These are phyloP conservation scores for Drosophila aff. DNA, from an alignment of 1,140 invertebrate genomes.

Conservation along the genomic window DNA sequence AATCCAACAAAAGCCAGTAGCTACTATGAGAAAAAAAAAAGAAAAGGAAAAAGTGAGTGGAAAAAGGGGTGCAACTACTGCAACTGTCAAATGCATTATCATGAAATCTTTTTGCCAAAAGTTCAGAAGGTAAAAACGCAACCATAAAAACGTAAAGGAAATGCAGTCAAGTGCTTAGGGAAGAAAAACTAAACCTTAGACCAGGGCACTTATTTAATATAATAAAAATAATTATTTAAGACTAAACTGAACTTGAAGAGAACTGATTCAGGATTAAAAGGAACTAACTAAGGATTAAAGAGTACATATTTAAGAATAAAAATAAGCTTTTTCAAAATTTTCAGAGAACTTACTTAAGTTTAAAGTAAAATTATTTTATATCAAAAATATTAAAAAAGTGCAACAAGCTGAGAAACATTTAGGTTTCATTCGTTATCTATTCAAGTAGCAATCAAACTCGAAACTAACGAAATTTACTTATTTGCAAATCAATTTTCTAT, in stretches of 20 bases:
- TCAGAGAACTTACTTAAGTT: no score
- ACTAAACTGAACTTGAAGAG: background rate
- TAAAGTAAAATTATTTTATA: no score
- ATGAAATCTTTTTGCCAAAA: slow-evolving; percentile 49
- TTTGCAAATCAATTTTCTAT: background rate
- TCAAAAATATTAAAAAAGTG: no score
- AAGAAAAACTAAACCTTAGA: background rate
- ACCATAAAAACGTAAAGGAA: slow-evolving; percentile 40
- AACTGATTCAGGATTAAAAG: background rate
- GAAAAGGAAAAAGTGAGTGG: background rate
- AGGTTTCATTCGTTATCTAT: no score
- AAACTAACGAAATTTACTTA: background rate
- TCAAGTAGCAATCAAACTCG: background rate
- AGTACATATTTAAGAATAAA: no score
- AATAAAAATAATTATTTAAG: no score
- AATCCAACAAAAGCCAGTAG: slow-evolving; percentile 34
- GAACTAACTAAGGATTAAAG: background rate
- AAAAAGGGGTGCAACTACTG: slow-evolving; percentile 28
- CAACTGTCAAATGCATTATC: slow-evolving; percentile 61
- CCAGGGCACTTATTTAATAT: background rate
- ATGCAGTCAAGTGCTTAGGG: slow-evolving; percentile 31
- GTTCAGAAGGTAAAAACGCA: slow-evolving; percentile 47
- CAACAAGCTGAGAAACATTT: background rate
- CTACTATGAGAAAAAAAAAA: background rate
- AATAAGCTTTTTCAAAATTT: no score